Conservation (phyloP, 2,113 vertebrate species). For the Lipophrys pholis region DNA sequence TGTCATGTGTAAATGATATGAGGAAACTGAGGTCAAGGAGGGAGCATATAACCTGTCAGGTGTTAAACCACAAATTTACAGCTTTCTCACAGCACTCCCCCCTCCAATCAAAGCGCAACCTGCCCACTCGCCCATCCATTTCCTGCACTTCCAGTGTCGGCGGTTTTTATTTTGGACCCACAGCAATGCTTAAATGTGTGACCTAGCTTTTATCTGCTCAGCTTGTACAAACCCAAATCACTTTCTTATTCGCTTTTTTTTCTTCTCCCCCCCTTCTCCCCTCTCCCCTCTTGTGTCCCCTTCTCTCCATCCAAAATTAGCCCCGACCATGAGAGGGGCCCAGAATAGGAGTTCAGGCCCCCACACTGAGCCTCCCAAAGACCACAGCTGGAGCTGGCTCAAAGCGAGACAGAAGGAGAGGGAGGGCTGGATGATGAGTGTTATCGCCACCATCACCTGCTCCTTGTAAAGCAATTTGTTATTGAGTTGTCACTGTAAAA, state of each 20-base stretch:
- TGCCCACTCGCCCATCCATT: neutral
- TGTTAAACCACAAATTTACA: slow-evolving; percentile 53
- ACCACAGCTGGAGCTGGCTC: slow-evolving; percentile 75
- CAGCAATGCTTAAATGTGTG: neutral
- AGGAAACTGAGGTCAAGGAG: slow-evolving; percentile 57
- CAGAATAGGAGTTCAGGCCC: slow-evolving; percentile 66
- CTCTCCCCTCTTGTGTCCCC: slow-evolving; percentile 9
- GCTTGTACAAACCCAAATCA: neutral
- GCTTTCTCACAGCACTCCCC: slow-evolving; percentile 9
- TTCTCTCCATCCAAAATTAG: slow-evolving; percentile 66
- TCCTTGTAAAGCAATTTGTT: slow-evolving; percentile 80
- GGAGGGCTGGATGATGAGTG: slow-evolving; percentile 51
- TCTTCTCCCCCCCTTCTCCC: slow-evolving; percentile 39
- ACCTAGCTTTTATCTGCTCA: neutral
- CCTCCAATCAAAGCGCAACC: slow-evolving; percentile 10
- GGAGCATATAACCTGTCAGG: slow-evolving; percentile 28
- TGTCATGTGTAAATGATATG: slow-evolving; percentile 46
- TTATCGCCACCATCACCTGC: slow-evolving; percentile 71
- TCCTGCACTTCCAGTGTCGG: neutral
- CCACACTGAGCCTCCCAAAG: slow-evolving; percentile 50
- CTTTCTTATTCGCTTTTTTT: slow-evolving; percentile 14
- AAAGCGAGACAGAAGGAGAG: slow-evolving; percentile 45
- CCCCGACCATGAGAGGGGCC: slow-evolving; percentile 62
- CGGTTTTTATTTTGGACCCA: neutral
- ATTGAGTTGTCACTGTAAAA: slow-evolving; percentile 79